Conservation (phyloP, 2,113 vertebrate species). For the Eolophus roseicapilla region DNA sequence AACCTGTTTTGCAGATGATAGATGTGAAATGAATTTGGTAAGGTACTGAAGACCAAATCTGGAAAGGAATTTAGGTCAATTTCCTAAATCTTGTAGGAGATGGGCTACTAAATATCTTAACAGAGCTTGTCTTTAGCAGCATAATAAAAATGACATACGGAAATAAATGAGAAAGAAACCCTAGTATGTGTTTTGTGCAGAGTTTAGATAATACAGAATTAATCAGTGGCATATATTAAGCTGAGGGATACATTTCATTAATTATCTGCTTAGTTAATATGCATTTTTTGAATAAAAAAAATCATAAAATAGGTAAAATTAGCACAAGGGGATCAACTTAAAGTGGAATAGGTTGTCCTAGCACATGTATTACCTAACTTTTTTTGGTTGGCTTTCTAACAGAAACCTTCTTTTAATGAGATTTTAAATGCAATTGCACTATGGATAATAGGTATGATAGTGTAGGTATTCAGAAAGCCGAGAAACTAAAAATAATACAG, state of each 20-base stretch:
- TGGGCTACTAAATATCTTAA: neutral
- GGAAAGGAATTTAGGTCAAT: neutral
- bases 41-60: neutral
- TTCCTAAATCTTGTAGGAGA: neutral
- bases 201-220: neutral
- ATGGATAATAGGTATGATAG: neutral
- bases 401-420: neutral
- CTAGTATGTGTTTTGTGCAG: neutral
- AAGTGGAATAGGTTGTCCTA: neutral
- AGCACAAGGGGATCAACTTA: neutral
- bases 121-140: neutral
- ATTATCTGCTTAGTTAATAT: neutral
- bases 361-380: neutral
- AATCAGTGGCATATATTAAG: neutral
- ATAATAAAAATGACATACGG: neutral
- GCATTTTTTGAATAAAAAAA: neutral
- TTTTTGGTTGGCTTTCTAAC: neutral
- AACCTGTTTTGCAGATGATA: neutral
- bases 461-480: neutral
- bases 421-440: neutral
- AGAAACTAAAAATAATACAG: neutral
- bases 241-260: neutral
- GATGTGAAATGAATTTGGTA: neutral
- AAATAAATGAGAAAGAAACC: neutral
- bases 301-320: neutral